These are phyloP conservation scores for Emydura subglobosa DNA, from an alignment of 2,113 vertebrate species.

Conservation along the genomic window DNA sequence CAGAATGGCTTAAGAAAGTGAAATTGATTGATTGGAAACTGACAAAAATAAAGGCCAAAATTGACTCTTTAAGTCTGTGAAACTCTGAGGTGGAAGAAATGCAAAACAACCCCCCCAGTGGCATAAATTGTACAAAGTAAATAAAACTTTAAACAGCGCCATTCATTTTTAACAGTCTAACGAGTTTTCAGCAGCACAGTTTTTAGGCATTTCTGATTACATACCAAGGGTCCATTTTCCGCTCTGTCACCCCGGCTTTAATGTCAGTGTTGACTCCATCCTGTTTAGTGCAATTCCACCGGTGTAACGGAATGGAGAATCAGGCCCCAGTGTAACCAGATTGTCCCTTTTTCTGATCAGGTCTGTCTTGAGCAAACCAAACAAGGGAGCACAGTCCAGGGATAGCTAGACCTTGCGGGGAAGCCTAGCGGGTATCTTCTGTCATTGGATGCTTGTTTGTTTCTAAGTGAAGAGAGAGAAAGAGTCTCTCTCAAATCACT, in stretches of 20 bases:
- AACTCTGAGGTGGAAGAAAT: background rate
- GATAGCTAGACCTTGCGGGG: background rate
- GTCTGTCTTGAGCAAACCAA: fast-evolving
- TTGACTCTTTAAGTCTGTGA: conserved; percentile 23
- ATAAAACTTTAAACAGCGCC: fast-evolving
- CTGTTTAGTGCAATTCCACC: background rate
- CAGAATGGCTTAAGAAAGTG: conserved; percentile 40
- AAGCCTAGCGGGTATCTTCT: background rate
- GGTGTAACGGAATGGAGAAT: background rate
- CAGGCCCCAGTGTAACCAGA: background rate
- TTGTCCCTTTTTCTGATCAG: fast-evolving
- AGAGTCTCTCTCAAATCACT: background rate
- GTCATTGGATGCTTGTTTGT: fast-evolving
- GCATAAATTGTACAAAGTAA: background rate
- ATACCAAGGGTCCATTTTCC: background rate
- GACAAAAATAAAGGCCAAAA: conserved; percentile 40
- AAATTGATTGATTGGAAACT: conserved; percentile 46
- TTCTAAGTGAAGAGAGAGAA: background rate
- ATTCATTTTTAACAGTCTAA: background rate
- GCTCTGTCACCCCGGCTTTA: background rate
- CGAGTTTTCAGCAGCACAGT: fast-evolving
- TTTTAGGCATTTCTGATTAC: background rate
- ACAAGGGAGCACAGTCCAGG: background rate
- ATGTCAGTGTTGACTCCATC: background rate
- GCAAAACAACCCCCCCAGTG: background rate